Percentiles rank a stretch among this genome's conserved stretches.
phyloP scores from a whole-genome alignment of 1,140 invertebrate genomes.

The Popillia japonica region DNA sequence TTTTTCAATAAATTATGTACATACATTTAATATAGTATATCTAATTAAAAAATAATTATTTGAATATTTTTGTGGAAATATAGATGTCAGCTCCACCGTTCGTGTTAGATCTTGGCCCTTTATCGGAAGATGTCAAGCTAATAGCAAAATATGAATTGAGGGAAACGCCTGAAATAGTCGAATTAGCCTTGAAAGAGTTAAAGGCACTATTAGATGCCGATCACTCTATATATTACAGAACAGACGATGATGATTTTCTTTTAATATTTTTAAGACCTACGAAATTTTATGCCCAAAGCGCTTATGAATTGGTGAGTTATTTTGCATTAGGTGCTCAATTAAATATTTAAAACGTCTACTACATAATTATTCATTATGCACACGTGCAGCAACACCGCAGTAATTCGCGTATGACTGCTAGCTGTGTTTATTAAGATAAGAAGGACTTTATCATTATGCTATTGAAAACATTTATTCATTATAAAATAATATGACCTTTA shows the following conservation, averaged over 20 bases:
- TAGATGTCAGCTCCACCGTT: constrained; percentile 8
- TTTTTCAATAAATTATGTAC: background rate
- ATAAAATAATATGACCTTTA: too few relatives aligned
- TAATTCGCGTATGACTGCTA: too few relatives aligned
- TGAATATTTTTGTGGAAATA: background rate
- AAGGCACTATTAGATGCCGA: constrained; percentile 13
- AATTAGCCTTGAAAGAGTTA: constrained; percentile 9
- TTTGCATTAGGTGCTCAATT: background rate
- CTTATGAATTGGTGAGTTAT: constrained; percentile 18
- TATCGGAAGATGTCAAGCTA: constrained; percentile 11
- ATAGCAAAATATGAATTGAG: constrained; percentile 1
- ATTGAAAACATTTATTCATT: too few relatives aligned
- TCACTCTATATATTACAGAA: constrained; percentile 15
- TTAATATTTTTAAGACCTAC: constrained; percentile 18
- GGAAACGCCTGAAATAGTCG: constrained; percentile 5
- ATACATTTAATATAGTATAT: background rate
- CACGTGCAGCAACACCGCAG: too few relatives aligned
- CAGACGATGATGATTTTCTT: constrained; percentile 35
- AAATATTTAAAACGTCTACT: too few relatives aligned
- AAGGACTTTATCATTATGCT: too few relatives aligned
- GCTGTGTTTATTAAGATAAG: too few relatives aligned
- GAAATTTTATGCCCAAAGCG: constrained; percentile 30
- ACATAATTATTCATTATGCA: too few relatives aligned
- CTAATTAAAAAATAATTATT: background rate
- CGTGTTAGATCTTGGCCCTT: background rate